Evolutionary conservation across 2,113 vertebrate genomes (phyloP), one percentile per base, ranked within the genome.

Genomic region (Pao palembangensis): DNA sequence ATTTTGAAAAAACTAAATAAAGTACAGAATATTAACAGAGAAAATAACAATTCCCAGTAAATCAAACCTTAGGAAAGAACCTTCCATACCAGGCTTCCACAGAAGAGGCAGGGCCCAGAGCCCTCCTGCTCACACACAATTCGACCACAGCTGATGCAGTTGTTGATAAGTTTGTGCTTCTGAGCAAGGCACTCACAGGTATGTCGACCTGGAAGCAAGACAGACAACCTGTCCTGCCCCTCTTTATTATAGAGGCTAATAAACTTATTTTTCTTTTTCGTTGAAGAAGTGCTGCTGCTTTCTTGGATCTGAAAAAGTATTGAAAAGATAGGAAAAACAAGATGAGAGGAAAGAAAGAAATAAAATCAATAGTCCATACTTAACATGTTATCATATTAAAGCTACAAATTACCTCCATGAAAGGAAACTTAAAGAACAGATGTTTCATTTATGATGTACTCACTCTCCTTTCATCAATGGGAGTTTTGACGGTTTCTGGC

Each of bases 71-170:
- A 31, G 25, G 14, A 0, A 19, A 50, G 23, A 53, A 5, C 19
- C 0, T 2, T n/a, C 17, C 65, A 71, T 87, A 99, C 96, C 94
- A 99, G 86, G 55, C 64, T 87, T 5, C 94, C 93, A 10, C 97
- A 99, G 85, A 98, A 99, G 2, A 98, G 83, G 78, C 96, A 99
- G 21, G 95, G 95, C 1, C 97, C 96, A 0, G 97, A 99, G 18
- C 94, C 96, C 60, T 99, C 97, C 78, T 99, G 96, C 65, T 95
- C 93, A 0, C 96, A 99, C 58, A 96, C 94, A 0, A 99, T 98
- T 14, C 93, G 94, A 2, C 96, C 96, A 0, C 97, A 99, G 34
- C 81, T 89, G 83, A 96, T 72, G 83, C 97, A 99, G 91, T 99
- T 99, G 87, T 96, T 99, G 87, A 99, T 89, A 20, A 99, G 94